Conservation (phyloP, 2,888 invertebrate genomes). For the Sphecodes monilicornis region DNA sequence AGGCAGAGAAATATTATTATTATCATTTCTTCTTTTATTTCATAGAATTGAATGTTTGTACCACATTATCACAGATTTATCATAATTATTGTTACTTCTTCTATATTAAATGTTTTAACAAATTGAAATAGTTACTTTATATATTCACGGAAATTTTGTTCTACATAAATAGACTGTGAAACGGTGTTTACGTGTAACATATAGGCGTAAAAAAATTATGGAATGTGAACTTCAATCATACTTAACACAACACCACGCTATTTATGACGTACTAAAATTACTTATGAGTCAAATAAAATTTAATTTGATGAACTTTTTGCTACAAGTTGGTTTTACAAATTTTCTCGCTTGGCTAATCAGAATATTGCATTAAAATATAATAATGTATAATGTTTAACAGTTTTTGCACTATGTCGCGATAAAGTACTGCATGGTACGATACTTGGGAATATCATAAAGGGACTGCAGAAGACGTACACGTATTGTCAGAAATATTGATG, state of each 20-base stretch:
- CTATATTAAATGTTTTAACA: neutral
- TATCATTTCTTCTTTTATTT: neutral
- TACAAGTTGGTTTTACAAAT: too few relatives aligned
- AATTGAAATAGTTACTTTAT: neutral
- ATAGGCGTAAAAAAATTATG: too few relatives aligned
- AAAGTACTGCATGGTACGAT: neutral
- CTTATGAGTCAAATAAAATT: too few relatives aligned
- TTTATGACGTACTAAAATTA: too few relatives aligned
- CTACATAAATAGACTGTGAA: too few relatives aligned
- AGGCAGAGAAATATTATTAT: neutral
- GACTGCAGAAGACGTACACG: neutral
- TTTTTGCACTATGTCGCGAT: neutral
- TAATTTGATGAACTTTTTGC: too few relatives aligned
- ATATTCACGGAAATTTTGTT: too few relatives aligned
- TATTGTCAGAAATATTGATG: neutral
- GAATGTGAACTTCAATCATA: too few relatives aligned
- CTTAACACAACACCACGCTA: too few relatives aligned
- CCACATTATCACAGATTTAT: neutral
- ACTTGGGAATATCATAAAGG: neutral
- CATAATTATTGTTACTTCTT: neutral
- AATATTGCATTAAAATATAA: neutral
- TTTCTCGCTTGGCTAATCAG: neutral
- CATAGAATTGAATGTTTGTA: neutral
- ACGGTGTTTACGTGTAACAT: too few relatives aligned
- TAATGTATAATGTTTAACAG: too few relatives aligned